Evolutionary conservation across 2,797 vertebrate species (phyloP), one percentile per base, ranked within the genome.

Genomic region (Alca torda): DNA sequence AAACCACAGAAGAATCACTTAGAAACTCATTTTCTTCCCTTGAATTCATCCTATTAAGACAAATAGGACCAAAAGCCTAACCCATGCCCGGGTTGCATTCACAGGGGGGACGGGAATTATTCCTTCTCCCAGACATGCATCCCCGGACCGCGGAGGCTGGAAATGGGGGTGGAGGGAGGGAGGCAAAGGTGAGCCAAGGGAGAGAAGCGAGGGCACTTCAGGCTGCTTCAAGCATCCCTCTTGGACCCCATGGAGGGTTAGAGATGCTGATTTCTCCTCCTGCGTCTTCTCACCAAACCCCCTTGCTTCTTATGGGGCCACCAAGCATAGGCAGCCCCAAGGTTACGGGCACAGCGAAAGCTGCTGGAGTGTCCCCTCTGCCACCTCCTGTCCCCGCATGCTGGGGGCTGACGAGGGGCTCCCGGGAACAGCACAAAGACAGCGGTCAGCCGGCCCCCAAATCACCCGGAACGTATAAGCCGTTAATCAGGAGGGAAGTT

Each of bases 321-420:
- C 21, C 46, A 48, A 73, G 16, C 5, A 2, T 0, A 0, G 65
- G 46, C 0, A 0, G n/a, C 31, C 33, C 41, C 43, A 4, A 11
- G 60, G 86, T 54, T 26, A 48, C 0, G 0, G 43, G 57, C 1
- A 1, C 46, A 64, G 39, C 0, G 0, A n/a, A 46, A 61, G 79
- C 23, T n/a, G 28, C 54, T 26, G 73, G 59, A 31, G 53, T 16
- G 64, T 79, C n/a, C 59, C 54, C 20, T 5, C 43, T 35, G 68
- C 35, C 84, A 20, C 39, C 33, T 59, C 75, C 39, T 2, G 3
- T 73, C 65, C 77, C 46, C 0, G 0, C 4, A 13, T 60, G 45
- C 48, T 72, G 1, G 2, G 51, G 78, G 70, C 70, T 37, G 37
- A 54, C 0, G 10, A 31, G 57, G 50, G 8, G n/a, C 37, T 48